Evolutionary conservation across 2,888 invertebrate genomes (phyloP), one percentile per base, ranked within the genome.

Genomic region (Luffia ferchaultella): DNA sequence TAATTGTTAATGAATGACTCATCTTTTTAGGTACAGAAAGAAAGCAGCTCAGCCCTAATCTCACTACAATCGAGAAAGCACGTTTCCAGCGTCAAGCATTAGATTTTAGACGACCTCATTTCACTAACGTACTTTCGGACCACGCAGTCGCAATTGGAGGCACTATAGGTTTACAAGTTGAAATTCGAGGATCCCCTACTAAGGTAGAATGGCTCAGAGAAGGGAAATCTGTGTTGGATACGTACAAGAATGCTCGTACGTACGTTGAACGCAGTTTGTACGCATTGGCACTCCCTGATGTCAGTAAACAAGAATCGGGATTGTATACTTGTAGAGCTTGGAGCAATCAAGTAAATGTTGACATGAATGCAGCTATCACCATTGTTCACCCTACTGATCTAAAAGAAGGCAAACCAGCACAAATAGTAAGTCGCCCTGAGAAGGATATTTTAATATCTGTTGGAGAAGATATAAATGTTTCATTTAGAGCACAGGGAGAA

Each of bases 401-500:
- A 43, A 76, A 86, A 41, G 89, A 89, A 53, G 93, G 90, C 2
- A 90, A 90, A 65, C 91, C 94, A 1, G 93, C 94, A 0, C 87
- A 90, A 64, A 93, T 95, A 64, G 79, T 91, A 15, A 90, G 92
- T 0, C 85, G 93, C 55, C 95, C 95, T 0, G 91, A 92, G 50
- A 90, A 89, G 53, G 88, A 92, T 62, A 82, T 95, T 61, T 86
- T 88, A 41, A 90, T 93, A 42, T 88, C 89, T 18, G 86, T 89
- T 5, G 93, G 93, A 0, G 94, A 94, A 76, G 94, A 95, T 62
- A 87, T 95, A 56, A 90, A 91, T 43, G 87, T 95, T 48, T 92
- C 93, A 1, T 95, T 94, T 67, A 88, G 94, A 66, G 88, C 92
- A 46, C 88, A 88, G 54, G 95, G 95, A 53, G 91, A 92, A 63